Evolutionary conservation across 92 coral and sea anemone species (phyloP).

Genomic region (Plumapathes pennacea): DNA sequence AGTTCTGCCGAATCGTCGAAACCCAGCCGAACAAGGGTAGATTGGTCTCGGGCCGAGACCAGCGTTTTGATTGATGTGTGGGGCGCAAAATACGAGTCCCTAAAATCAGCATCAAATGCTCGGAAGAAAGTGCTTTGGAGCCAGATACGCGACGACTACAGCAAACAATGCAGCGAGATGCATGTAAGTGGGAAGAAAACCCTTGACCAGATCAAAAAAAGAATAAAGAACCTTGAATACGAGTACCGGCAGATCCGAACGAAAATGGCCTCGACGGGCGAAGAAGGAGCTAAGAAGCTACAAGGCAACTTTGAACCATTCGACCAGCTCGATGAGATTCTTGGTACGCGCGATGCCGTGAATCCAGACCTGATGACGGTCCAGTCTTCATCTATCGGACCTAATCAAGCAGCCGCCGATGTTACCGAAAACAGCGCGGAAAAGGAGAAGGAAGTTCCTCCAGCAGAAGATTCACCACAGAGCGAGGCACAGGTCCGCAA

Average conservation of each 20-base stretch:
- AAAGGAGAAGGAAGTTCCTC: too few relatives aligned
- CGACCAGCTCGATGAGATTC: conserved; percentile 34
- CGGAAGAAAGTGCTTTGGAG: conserved; percentile 13
- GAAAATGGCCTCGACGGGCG: conserved; percentile 41
- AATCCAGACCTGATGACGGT: conserved; percentile 51
- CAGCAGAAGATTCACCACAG: conserved; percentile 8
- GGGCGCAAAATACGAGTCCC: conserved; percentile 20
- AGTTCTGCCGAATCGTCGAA: conserved; percentile 31
- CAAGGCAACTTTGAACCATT: conserved; percentile 25
- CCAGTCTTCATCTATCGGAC: conserved; percentile 37
- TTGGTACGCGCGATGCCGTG: conserved; percentile 37
- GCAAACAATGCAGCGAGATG: conserved; percentile 10
- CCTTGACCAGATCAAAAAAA: conserved; percentile 13
- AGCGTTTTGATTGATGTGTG: conserved; percentile 18
- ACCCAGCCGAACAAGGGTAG: conserved; percentile 11
- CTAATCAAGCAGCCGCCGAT: too few relatives aligned
- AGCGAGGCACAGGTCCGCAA: not conserved
- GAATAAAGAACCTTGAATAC: conserved; percentile 23
- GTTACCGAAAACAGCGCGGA: too few relatives aligned
- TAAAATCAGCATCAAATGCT: conserved; percentile 17
- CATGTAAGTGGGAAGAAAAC: conserved; percentile 4
- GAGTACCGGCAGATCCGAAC: conserved; percentile 27
- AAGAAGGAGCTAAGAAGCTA: conserved; percentile 29
- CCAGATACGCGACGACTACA: conserved; percentile 6
- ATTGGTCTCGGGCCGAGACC: conserved; percentile 20